Conservation (phyloP, 30 jellyfish, hydroid and myxozoan genomes). For the Pseudorhiza aurosa region DNA sequence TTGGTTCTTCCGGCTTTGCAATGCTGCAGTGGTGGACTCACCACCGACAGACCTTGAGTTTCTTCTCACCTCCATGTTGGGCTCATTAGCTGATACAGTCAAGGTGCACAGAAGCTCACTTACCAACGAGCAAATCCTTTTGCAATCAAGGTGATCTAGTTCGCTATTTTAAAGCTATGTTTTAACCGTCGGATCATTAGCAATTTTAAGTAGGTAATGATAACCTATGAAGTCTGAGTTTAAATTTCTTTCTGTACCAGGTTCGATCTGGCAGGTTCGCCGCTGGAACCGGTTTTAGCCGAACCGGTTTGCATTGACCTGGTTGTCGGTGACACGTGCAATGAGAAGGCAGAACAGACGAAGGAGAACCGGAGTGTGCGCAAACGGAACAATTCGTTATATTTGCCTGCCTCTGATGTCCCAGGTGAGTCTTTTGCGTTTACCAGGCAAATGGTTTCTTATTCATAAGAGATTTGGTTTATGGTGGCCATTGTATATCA, state of each 20-base stretch:
- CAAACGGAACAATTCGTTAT: slow-evolving; percentile 15
- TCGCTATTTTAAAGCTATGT: too few relatives aligned
- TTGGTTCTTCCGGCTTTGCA: slow-evolving; percentile 77
- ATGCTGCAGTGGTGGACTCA: slow-evolving; percentile 19
- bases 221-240: too few relatives aligned
- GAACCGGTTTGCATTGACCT: slow-evolving; percentile 72
- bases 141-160: slow-evolving; percentile 56
- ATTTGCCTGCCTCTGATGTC: slow-evolving; percentile 56
- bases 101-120: slow-evolving; percentile 4
- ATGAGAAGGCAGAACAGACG: not conserved
- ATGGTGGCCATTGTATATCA: too few relatives aligned
- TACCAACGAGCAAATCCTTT: slow-evolving; percentile 43
- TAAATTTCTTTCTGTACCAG: too few relatives aligned
- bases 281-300: slow-evolving; percentile 72
- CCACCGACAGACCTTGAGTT: not conserved
- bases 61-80: slow-evolving; percentile 33
- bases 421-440: too few relatives aligned
- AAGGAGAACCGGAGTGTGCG: not conserved
- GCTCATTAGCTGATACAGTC: slow-evolving; percentile 14
- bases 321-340: slow-evolving; percentile 28
- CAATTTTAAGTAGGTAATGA: too few relatives aligned
- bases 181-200: too few relatives aligned
- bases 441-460: too few relatives aligned
- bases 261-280: slow-evolving; percentile 69
- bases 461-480: too few relatives aligned